These are phyloP conservation scores for Alca torda DNA, from an alignment of 2,797 vertebrate genomes.

Conservation along the genomic window DNA sequence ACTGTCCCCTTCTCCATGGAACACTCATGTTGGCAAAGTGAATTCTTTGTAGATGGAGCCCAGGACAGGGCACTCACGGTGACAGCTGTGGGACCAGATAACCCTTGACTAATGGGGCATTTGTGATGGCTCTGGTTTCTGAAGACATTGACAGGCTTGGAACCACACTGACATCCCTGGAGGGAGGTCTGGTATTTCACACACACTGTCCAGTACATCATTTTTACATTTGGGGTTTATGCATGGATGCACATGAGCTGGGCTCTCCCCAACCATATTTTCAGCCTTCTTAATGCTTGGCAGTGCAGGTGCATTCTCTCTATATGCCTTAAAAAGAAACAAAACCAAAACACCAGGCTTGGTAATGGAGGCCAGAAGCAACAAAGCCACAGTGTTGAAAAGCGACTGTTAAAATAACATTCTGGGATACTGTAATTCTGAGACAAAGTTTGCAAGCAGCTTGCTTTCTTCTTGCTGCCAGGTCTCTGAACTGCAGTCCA, in stretches of 20 bases:
- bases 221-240: constrained; percentile 14
- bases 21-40: neutral
- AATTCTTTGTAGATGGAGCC: neutral
- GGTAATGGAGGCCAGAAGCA: neutral
- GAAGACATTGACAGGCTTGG: constrained; percentile 58
- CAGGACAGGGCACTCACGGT: neutral
- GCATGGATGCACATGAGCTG: neutral
- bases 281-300: neutral
- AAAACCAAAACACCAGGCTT: neutral
- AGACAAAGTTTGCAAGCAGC: neutral
- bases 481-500: neutral
- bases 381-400: neutral
- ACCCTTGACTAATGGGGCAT: constrained; percentile 56
- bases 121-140: constrained; percentile 50
- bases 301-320: neutral
- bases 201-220: neutral
- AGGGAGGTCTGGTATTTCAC: constrained; percentile 6
- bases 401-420: neutral
- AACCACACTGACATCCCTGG: neutral
- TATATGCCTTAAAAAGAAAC: neutral
- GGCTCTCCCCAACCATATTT: neutral
- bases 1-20: neutral
- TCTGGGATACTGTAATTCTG: neutral
- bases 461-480: neutral
- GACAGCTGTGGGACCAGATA: constrained; percentile 59